phyloP scores from a whole-genome alignment of 2,113 vertebrate species.

The Limanda limanda region DNA sequence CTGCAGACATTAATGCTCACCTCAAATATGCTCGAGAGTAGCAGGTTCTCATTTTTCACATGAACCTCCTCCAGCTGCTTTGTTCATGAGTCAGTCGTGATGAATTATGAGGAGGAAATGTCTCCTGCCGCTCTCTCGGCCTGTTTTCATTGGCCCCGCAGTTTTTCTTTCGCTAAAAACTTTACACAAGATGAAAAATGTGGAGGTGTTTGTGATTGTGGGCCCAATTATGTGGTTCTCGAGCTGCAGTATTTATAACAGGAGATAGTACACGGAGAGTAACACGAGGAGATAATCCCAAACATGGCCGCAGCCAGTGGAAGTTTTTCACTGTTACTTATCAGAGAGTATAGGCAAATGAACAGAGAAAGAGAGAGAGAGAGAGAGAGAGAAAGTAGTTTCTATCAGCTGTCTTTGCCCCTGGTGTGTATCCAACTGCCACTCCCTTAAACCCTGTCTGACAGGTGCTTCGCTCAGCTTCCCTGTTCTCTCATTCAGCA shows the following conservation, averaged over 20 bases:
- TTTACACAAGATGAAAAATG: neutral
- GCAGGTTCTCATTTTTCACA: neutral
- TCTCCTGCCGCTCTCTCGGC: too few species aligned
- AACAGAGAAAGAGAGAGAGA: constrained; percentile 17
- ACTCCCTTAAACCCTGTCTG: constrained; percentile 68
- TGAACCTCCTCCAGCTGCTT: neutral
- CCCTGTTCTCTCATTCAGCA: constrained; percentile 44
- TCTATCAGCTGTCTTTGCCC: constrained; percentile 68
- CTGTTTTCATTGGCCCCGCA: neutral
- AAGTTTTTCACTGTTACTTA: constrained; percentile 40
- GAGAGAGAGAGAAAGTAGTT: constrained; percentile 51
- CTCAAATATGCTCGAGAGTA: neutral
- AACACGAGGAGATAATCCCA: constrained; percentile 46
- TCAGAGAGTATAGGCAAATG: constrained; percentile 63
- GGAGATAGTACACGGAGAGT: constrained; percentile 4
- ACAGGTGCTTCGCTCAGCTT: constrained; percentile 69
- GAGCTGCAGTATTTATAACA: constrained; percentile 22
- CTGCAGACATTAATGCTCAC: too few species aligned
- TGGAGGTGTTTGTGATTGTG: neutral
- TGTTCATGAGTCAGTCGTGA: neutral
- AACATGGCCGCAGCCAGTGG: constrained; percentile 44
- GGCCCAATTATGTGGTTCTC: neutral
- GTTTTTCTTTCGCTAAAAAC: neutral
- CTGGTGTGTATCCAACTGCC: constrained; percentile 70
- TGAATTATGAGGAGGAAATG: neutral